Evolutionary conservation across 2,113 vertebrate species (phyloP).

Genomic region (Rhinolophus sinicus): DNA sequence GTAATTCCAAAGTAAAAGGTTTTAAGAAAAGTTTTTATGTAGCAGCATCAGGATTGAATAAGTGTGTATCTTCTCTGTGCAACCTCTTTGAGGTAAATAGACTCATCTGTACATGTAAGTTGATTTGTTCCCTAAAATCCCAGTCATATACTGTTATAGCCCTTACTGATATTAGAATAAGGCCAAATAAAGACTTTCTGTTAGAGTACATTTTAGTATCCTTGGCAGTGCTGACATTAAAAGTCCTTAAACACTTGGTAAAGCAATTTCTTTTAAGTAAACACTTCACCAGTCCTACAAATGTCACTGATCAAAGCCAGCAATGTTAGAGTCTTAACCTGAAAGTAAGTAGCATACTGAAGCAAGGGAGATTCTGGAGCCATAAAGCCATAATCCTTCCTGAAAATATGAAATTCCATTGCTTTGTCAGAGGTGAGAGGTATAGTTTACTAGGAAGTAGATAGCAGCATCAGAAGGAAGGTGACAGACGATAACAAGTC

Average conservation of each 20-base stretch:
- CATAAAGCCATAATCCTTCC: background rate
- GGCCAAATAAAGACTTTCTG: background rate
- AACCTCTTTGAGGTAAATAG: background rate
- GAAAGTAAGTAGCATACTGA: background rate
- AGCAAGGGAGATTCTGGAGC: background rate
- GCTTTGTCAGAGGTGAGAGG: background rate
- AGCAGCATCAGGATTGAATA: background rate
- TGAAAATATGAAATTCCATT: background rate
- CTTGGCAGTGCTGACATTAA: background rate
- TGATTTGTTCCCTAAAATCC: background rate
- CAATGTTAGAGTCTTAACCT: background rate
- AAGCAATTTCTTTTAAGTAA: constrained; percentile 42
- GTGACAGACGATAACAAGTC: background rate
- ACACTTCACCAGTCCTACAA: background rate
- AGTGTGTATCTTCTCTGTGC: background rate
- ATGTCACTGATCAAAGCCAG: constrained; percentile 22
- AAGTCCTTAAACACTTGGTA: background rate
- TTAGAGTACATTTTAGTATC: background rate
- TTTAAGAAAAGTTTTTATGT: background rate
- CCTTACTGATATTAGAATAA: background rate
- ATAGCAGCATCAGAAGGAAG: background rate
- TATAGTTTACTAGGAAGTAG: background rate
- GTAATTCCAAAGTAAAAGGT: background rate
- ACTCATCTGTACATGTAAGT: background rate
- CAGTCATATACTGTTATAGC: background rate